A percentile compares a stretch with the other conserved stretches of the same genome.
Evolutionary conservation across 2,797 vertebrate genomes (phyloP).

Genomic region (Momotus momota): DNA sequence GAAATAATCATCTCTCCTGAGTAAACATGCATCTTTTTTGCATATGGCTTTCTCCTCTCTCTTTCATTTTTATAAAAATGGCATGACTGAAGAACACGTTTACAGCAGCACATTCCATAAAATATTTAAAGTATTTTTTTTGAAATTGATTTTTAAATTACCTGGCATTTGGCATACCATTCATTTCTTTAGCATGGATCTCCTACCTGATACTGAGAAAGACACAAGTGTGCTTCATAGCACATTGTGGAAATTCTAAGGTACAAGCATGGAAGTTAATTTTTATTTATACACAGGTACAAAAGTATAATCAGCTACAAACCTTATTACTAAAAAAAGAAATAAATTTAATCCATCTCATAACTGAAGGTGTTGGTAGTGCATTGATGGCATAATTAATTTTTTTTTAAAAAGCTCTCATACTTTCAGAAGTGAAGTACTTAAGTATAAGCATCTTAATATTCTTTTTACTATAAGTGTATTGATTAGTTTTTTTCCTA

Average conservation of each 20-base stretch:
- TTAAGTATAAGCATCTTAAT: background rate
- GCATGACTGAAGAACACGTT: background rate
- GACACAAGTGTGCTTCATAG: background rate
- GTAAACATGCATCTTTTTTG: background rate
- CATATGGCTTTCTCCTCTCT: background rate
- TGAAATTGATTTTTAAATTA: background rate
- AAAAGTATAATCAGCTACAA: background rate
- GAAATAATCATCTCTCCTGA: constrained; percentile 26
- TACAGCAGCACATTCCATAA: background rate
- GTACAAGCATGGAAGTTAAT: background rate
- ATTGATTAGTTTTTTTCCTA: background rate
- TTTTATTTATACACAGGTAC: background rate
- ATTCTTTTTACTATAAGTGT: background rate
- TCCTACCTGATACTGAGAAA: background rate
- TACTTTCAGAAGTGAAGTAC: background rate
- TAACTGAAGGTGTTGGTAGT: background rate
- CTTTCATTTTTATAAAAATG: background rate
- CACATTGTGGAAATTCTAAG: background rate
- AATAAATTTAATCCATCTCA: background rate
- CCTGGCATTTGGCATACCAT: background rate
- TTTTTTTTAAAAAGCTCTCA: background rate
- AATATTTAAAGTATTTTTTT: constrained; percentile 10
- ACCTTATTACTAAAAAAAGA: background rate
- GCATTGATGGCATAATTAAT: background rate
- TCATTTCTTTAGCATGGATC: background rate